These are phyloP conservation scores for Siphlonurus alternatus DNA, from an alignment of 2,888 invertebrate species.

Conservation along the genomic window DNA sequence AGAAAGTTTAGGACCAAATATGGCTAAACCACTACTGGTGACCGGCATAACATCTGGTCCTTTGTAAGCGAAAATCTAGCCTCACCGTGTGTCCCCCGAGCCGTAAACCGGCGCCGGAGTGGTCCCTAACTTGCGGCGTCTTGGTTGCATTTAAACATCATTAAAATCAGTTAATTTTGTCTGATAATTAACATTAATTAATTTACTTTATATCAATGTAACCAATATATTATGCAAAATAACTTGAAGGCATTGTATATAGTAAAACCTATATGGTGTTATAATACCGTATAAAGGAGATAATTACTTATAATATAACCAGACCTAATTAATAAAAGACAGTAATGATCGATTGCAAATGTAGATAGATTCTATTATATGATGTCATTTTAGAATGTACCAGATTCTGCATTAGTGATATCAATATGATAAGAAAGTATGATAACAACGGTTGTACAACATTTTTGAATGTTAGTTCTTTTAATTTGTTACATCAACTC, in stretches of 20 bases:
- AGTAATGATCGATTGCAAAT: too few relatives aligned
- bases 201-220: not conserved
- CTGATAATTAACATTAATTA: too few relatives aligned
- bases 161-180: not conserved
- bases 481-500: too few relatives aligned
- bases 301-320: not conserved
- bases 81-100: not conserved
- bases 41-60: not conserved
- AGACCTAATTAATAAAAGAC: too few relatives aligned
- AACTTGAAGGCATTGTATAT: not conserved
- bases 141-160: not conserved
- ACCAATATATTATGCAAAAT: not conserved
- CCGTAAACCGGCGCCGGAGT: not conserved
- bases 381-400: too few relatives aligned
- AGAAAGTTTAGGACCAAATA: not conserved
- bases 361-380: too few relatives aligned
- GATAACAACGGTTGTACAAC: too few relatives aligned
- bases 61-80: not conserved
- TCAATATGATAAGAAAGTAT: too few relatives aligned
- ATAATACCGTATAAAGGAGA: not conserved
- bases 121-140: not conserved
- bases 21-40: not conserved
- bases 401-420: too few relatives aligned
- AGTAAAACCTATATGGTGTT: not conserved
- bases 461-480: too few relatives aligned